Percentiles rank a stretch among this genome's conserved stretches.
Evolutionary conservation across 2,888 invertebrate species (phyloP).

Genomic region (Oligia strigilis): DNA sequence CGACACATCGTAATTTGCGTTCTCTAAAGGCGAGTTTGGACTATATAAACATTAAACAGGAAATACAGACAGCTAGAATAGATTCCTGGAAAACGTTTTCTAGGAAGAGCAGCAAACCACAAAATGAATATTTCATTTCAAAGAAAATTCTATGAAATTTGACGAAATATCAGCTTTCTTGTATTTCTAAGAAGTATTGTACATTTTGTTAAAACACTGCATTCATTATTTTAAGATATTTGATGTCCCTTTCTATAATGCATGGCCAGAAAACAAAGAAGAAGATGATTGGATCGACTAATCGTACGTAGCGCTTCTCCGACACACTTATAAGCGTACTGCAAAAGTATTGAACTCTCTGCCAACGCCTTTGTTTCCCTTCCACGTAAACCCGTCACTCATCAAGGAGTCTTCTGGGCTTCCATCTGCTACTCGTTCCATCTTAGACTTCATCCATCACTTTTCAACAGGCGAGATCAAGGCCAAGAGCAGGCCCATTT

Average conservation of each 20-base stretch:
- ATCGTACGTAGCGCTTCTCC: neutral
- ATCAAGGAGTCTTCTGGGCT: neutral
- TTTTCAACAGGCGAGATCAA: neutral
- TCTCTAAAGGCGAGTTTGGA: conserved; percentile 16
- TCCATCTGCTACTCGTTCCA: neutral
- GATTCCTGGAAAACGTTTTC: neutral
- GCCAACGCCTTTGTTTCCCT: neutral
- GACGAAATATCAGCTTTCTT: neutral
- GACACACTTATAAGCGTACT: neutral
- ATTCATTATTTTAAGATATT: neutral
- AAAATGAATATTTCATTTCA: neutral
- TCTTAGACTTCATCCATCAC: neutral
- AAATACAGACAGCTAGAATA: neutral
- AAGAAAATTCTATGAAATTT: neutral
- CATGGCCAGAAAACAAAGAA: neutral
- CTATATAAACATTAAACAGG: neutral
- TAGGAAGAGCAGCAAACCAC: neutral
- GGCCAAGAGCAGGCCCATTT: neutral
- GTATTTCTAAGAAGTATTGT: neutral
- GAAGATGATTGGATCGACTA: neutral
- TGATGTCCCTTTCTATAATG: neutral
- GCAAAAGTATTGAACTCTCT: neutral
- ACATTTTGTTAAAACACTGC: neutral
- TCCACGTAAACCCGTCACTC: neutral
- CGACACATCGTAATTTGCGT: conserved; percentile 42